Evolutionary conservation across 1,140 invertebrate genomes (phyloP).

Genomic region (Phymastichus coffea): DNA sequence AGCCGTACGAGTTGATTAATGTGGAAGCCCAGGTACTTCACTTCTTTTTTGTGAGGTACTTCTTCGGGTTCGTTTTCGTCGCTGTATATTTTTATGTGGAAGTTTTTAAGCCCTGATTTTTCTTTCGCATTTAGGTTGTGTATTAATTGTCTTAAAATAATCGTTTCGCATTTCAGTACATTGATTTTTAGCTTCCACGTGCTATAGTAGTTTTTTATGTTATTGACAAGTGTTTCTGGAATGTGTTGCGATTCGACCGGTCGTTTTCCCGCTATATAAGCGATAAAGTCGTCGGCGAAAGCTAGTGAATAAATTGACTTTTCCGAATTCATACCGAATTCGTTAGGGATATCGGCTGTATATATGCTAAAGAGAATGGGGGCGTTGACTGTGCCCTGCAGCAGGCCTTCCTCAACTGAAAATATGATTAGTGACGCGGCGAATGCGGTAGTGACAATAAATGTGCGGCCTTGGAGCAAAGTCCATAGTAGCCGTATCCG

Average conservation of each 20-base stretch:
- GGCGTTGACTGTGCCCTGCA: neutral
- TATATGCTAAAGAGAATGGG: neutral
- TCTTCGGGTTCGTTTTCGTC: neutral
- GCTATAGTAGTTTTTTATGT: conserved; percentile 19
- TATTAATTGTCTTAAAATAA: conserved; percentile 23
- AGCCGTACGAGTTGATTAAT: conserved; percentile 15
- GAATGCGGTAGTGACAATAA: too few relatives aligned
- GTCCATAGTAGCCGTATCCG: too few relatives aligned
- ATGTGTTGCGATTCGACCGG: neutral
- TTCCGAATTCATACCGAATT: neutral
- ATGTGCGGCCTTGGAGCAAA: too few relatives aligned
- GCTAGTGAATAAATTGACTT: neutral
- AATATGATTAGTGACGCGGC: too few relatives aligned
- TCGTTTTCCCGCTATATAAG: neutral
- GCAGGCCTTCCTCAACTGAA: neutral
- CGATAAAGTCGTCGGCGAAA: neutral
- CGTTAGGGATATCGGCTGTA: neutral
- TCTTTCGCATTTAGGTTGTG: neutral
- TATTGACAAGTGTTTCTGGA: neutral
- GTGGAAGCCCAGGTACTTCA: conserved; percentile 28
- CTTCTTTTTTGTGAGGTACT: conserved; percentile 2
- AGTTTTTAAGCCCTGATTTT: conserved; percentile 19
- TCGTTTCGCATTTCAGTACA: conserved; percentile 29
- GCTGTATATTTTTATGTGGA: neutral
- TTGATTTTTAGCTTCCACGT: conserved; percentile 31